Evolutionary conservation across 2,797 vertebrate species (phyloP).

Genomic region (Siniperca scherzeri): DNA sequence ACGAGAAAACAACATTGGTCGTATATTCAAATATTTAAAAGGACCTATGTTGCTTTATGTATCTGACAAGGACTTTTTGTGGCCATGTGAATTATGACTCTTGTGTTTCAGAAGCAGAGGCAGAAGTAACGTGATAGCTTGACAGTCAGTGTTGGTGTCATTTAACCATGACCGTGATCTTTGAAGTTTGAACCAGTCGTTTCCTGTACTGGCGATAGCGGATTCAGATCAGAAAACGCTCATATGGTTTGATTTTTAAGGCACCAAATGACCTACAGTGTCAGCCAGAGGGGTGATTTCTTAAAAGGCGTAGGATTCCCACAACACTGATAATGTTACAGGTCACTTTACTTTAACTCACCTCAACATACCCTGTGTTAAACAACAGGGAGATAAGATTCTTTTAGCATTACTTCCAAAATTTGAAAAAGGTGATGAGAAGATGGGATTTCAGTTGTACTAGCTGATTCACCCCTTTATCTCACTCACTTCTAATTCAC

Average conservation of each 20-base stretch:
- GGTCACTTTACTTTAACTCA: background rate
- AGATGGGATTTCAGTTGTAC: slow-evolving; percentile 9
- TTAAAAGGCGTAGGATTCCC: background rate
- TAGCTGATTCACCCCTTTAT: background rate
- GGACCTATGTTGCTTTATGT: background rate
- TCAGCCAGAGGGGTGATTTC: background rate
- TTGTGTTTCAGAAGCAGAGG: background rate
- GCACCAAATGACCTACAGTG: background rate
- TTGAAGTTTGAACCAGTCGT: background rate
- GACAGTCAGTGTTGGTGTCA: background rate
- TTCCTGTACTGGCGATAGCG: background rate
- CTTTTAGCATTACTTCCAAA: background rate
- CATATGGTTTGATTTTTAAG: background rate
- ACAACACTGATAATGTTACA: background rate
- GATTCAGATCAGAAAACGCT: background rate
- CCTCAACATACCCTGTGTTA: background rate
- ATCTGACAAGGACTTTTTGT: background rate
- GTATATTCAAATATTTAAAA: background rate
- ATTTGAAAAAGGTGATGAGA: background rate
- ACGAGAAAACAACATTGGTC: background rate
- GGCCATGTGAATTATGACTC: background rate
- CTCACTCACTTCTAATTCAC: slow-evolving; percentile 39
- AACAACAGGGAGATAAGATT: background rate
- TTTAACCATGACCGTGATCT: background rate
- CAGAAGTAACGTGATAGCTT: background rate